Conservation (phyloP, 1,140 invertebrate genomes). For the Anastatus disparis region DNA sequence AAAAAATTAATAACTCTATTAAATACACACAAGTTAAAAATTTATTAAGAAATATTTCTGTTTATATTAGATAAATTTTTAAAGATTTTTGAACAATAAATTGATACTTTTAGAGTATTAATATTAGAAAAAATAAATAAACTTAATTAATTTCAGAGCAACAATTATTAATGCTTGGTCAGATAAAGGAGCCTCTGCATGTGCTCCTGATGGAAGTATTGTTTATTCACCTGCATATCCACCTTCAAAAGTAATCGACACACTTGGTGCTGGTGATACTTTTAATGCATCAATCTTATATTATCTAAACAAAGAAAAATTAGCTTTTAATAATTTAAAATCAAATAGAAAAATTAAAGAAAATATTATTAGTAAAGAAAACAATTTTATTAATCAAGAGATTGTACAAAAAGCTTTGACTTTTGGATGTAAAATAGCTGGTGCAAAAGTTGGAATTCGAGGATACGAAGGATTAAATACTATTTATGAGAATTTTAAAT, state of each 20-base stretch:
- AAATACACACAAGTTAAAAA: no score
- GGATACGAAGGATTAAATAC: slow-evolving; percentile 63
- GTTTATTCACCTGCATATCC: slow-evolving; percentile 69
- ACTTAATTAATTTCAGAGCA: slow-evolving; percentile 54
- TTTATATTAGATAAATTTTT: no score
- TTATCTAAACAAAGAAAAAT: slow-evolving; percentile 60
- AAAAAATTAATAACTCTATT: no score
- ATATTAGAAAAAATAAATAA: no score
- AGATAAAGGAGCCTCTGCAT: slow-evolving; percentile 72
- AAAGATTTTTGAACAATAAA: no score
- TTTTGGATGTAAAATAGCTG: slow-evolving; percentile 72
- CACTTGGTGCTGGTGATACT: slow-evolving; percentile 75
- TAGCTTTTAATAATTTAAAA: no score
- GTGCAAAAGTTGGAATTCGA: slow-evolving; percentile 71
- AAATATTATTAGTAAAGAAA: background rate
- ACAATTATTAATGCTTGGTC: slow-evolving; percentile 75
- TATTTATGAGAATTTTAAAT: slow-evolving; percentile 45
- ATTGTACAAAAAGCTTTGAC: slow-evolving; percentile 62
- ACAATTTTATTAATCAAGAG: slow-evolving; percentile 48
- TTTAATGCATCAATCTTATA: slow-evolving; percentile 72
- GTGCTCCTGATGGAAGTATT: slow-evolving; percentile 60
- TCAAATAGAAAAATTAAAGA: no score
- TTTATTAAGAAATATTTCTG: background rate
- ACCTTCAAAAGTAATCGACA: slow-evolving; percentile 71
- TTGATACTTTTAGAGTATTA: no score